Evolutionary conservation across 1,140 invertebrate genomes (phyloP).

Genomic region (Oreohelix idahoensis): DNA sequence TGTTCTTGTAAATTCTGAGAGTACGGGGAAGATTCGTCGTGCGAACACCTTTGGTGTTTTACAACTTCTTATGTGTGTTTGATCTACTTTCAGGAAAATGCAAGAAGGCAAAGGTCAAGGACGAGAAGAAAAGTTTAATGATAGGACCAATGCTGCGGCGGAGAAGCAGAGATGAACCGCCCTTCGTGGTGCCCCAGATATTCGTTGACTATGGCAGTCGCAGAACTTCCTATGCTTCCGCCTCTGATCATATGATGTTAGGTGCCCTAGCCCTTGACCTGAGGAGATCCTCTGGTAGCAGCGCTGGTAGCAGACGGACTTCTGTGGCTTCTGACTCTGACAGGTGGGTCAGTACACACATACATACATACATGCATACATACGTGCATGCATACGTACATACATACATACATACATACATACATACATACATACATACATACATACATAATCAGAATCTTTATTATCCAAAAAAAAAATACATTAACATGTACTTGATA

Average conservation of each 20-base stretch:
- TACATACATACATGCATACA: too few species aligned
- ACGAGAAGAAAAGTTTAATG: slow-evolving; percentile 58
- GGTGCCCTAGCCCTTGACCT: slow-evolving; percentile 51
- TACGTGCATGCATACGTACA: too few species aligned
- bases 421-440: not conserved
- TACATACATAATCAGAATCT: too few species aligned
- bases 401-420: not conserved
- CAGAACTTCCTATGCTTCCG: slow-evolving; percentile 60
- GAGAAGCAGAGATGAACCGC: slow-evolving; percentile 57
- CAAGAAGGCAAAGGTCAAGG: slow-evolving; percentile 52
- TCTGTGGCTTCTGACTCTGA: slow-evolving; percentile 56
- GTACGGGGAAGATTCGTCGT: too few species aligned
- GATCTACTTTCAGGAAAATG: slow-evolving; percentile 47
- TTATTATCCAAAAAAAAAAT: too few species aligned
- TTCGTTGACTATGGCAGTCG: slow-evolving; percentile 66
- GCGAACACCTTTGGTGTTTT: too few species aligned
- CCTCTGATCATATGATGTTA: slow-evolving; percentile 53
- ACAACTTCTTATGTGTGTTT: not conserved
- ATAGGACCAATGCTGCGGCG: slow-evolving; percentile 56
- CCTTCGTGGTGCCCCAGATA: slow-evolving; percentile 65
- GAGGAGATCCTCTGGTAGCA: slow-evolving; percentile 56
- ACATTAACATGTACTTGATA: too few species aligned
- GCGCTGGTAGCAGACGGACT: slow-evolving; percentile 59
- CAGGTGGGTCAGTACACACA: slow-evolving; percentile 3
- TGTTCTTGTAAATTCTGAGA: too few species aligned